These are phyloP conservation scores for Campylomormyrus tamandua DNA, from an alignment of 2,113 vertebrate genomes.

Conservation along the genomic window DNA sequence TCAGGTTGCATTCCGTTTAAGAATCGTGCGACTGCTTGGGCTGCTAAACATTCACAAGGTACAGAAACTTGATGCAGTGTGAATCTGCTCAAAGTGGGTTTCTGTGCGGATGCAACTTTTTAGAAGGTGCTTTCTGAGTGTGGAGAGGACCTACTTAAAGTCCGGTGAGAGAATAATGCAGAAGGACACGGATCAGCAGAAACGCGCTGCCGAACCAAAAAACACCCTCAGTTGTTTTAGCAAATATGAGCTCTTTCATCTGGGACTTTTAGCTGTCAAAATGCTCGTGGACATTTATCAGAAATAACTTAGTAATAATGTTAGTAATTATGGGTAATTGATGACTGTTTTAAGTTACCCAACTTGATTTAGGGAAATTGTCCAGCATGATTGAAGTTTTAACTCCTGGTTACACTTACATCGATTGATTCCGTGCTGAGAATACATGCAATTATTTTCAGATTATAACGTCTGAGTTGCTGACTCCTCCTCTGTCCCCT, in stretches of 20 bases:
- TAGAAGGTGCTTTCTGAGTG: slow-evolving; percentile 1
- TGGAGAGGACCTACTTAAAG: not conserved
- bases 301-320: not conserved
- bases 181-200: not conserved
- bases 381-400: not conserved
- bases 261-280: not conserved
- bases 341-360: not conserved
- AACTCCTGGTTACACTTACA: not conserved
- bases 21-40: not conserved
- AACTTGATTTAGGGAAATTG: not conserved
- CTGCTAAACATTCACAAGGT: not conserved
- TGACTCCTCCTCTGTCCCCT: not conserved
- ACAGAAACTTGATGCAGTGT: not conserved
- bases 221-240: not conserved
- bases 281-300: not conserved
- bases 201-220: not conserved
- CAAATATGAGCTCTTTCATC: not conserved
- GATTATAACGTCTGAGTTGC: not conserved
- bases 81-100: not conserved
- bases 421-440: not conserved
- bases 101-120: not conserved
- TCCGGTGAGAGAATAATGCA: not conserved
- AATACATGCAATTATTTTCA: not conserved
- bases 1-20: too few relatives aligned
- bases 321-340: not conserved